These are phyloP conservation scores for Thumatha senex DNA, from an alignment of 2,888 invertebrate genomes.

Conservation along the genomic window DNA sequence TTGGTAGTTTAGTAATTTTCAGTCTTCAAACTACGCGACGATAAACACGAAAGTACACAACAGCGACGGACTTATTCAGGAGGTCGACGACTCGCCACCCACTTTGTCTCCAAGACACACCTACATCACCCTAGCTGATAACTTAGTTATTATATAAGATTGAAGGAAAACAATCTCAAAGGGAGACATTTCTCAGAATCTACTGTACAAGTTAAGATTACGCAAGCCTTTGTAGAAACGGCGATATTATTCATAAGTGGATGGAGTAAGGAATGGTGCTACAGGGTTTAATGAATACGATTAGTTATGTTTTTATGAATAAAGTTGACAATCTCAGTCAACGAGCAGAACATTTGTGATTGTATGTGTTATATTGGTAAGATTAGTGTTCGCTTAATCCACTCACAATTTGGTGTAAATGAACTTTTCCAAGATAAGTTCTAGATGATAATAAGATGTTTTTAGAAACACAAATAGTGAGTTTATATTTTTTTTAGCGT, in stretches of 20 bases:
- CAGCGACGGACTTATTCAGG: constrained; percentile 27
- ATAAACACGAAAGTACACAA: constrained; percentile 26
- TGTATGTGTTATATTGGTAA: too few species aligned
- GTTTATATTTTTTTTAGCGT: too few species aligned
- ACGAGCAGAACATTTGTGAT: background rate
- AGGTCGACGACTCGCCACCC: constrained; percentile 50
- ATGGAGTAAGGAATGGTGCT: constrained; percentile 19
- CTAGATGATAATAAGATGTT: too few species aligned
- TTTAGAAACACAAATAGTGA: too few species aligned
- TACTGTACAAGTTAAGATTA: constrained; percentile 39
- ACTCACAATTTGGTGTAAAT: too few species aligned
- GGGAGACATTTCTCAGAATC: constrained; percentile 34
- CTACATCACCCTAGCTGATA: constrained; percentile 15
- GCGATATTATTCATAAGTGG: constrained; percentile 15
- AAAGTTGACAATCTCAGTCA: background rate
- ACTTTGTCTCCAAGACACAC: constrained; percentile 22
- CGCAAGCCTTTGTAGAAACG: constrained; percentile 37
- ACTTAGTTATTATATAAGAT: constrained; percentile 43
- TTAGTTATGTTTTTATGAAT: background rate
- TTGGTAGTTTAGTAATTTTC: constrained; percentile 10
- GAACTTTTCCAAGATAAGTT: too few species aligned
- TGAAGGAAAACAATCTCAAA: constrained; percentile 50
- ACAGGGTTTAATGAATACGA: constrained; percentile 3
- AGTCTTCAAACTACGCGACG: constrained; percentile 14
- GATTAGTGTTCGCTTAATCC: too few species aligned